A percentile compares a stretch with the other conserved stretches of the same genome.
Conservation (phyloP, 2,888 invertebrate genomes). For the Hyposoter didymator region DNA sequence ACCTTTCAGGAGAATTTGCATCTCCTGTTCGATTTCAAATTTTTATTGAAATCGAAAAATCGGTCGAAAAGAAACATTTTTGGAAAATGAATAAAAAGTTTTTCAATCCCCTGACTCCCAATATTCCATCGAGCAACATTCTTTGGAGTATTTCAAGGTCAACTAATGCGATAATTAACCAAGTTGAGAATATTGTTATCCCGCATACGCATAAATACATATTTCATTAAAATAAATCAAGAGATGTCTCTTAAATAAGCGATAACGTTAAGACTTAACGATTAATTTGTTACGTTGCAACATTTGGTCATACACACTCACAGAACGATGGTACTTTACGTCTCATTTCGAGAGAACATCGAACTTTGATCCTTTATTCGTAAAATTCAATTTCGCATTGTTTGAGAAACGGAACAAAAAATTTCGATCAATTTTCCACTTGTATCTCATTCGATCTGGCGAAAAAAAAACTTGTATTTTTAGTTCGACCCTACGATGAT, state of each 20-base stretch:
- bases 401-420: not conserved
- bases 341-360: slow-evolving; percentile 58
- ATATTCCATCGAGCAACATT: no score
- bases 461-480: not conserved
- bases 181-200: slow-evolving; percentile 1
- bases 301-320: slow-evolving; percentile 68
- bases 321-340: slow-evolving; percentile 64
- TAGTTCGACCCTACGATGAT: not conserved
- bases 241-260: slow-evolving; percentile 66
- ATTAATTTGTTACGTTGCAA: slow-evolving; percentile 64
- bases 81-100: not conserved
- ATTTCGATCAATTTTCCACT: not conserved
- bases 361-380: slow-evolving; percentile 32
- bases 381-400: slow-evolving; percentile 17
- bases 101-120: no score
- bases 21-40: not conserved
- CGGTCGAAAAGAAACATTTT: no score
- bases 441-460: not conserved
- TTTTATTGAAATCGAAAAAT: no score
- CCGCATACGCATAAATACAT: not conserved
- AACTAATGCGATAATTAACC: not conserved
- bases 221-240: slow-evolving; percentile 44
- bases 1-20: not conserved
- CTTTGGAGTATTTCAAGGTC: no score
- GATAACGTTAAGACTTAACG: slow-evolving; percentile 63